Conservation (phyloP, 2,888 invertebrate genomes). For the Bombylius discolor region DNA sequence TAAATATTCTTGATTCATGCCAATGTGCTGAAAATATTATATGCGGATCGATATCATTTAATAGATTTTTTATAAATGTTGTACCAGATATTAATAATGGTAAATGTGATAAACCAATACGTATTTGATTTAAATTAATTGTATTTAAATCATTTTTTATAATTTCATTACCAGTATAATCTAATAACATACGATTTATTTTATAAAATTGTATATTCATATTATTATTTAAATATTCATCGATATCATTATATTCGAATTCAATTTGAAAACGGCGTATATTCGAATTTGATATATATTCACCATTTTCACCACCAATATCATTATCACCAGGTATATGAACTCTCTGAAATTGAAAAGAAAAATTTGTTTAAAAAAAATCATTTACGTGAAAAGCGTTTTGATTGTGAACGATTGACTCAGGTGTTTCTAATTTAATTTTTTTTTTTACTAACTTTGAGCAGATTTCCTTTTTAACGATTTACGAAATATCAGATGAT, state of each 20-base stretch:
- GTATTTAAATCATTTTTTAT: constrained; percentile 35
- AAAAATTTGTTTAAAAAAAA: not conserved
- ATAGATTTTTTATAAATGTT: constrained; percentile 38
- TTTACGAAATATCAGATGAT: no score
- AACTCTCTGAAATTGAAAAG: constrained; percentile 44
- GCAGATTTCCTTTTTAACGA: not conserved
- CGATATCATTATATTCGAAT: constrained; percentile 56
- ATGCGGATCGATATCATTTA: constrained; percentile 52
- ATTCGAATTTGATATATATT: constrained; percentile 52
- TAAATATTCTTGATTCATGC: constrained; percentile 39
- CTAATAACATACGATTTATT: constrained; percentile 55
- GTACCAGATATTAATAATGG: constrained; percentile 41
- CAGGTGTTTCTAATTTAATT: no score
- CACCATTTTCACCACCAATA: constrained; percentile 83
- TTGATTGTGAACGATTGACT: not conserved
- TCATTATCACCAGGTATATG: constrained; percentile 96
- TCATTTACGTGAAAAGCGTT: not conserved
- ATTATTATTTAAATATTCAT: constrained; percentile 41
- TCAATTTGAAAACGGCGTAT: constrained; percentile 57
- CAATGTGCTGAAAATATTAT: constrained; percentile 58
- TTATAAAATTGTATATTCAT: constrained; percentile 50
- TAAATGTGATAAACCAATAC: constrained; percentile 60
- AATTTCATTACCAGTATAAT: constrained; percentile 36
- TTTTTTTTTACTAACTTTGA: not conserved
- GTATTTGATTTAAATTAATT: constrained; percentile 25